Conservation (phyloP, 2,888 invertebrate species). For the Acronicta aceris region DNA sequence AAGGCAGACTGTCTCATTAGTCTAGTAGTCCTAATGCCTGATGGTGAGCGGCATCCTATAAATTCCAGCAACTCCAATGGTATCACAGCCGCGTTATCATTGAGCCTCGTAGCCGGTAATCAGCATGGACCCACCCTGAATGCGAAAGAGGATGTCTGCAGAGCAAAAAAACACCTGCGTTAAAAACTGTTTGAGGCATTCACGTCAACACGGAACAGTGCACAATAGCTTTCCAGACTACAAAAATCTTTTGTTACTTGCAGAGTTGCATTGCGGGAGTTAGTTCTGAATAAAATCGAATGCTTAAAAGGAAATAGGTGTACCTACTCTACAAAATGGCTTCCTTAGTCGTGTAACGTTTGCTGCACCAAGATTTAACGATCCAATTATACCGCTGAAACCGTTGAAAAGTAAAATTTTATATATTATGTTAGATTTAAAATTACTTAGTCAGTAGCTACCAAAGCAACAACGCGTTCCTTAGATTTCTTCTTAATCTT, state of each 20-base stretch:
- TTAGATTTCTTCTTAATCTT: too few species aligned
- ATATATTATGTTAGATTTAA: too few species aligned
- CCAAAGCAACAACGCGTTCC: too few species aligned
- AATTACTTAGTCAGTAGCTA: too few species aligned
- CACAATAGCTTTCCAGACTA: conserved; percentile 18
- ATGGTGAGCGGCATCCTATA: too few species aligned
- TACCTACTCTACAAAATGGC: conserved; percentile 2
- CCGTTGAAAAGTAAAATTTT: neutral
- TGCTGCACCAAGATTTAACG: neutral
- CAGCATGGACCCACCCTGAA: neutral
- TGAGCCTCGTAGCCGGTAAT: too few species aligned
- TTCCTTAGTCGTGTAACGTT: neutral
- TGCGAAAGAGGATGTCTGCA: too few species aligned
- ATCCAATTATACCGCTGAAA: neutral
- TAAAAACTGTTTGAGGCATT: neutral
- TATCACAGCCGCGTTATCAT: too few species aligned
- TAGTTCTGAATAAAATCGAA: conserved; percentile 11
- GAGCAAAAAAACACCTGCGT: too few species aligned
- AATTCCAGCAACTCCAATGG: too few species aligned
- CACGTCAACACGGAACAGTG: neutral
- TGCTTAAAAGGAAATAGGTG: conserved; percentile 10
- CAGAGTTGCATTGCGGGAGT: neutral
- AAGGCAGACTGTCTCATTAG: too few species aligned
- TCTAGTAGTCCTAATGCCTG: too few species aligned
- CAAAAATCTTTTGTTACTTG: conserved; percentile 7